A percentile compares a stretch with the other conserved stretches of the same genome.
Evolutionary conservation across 2,113 vertebrate genomes (phyloP).

Genomic region (Pseudorectes ferrugineus): DNA sequence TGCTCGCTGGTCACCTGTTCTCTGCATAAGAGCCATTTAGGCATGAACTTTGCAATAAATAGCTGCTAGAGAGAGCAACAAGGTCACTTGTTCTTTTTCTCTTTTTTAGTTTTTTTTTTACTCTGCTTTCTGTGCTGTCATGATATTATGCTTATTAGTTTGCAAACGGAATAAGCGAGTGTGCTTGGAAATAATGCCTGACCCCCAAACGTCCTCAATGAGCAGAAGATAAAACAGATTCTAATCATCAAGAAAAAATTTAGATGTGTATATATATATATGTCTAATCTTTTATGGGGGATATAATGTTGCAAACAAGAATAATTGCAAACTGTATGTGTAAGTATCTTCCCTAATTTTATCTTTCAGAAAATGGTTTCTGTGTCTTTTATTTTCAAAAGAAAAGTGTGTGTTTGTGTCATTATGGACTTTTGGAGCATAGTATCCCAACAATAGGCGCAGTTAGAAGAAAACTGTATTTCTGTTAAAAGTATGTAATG

Average conservation of each 20-base stretch:
- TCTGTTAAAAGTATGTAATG: slow-evolving; percentile 27
- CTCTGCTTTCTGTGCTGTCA: slow-evolving; percentile 9
- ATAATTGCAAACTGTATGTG: slow-evolving; percentile 71
- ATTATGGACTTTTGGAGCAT: slow-evolving; percentile 26
- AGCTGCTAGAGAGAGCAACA: slow-evolving; percentile 73
- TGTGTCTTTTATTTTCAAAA: slow-evolving; percentile 27
- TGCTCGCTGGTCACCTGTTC: slow-evolving; percentile 86
- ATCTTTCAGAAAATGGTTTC: neutral
- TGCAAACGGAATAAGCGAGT: slow-evolving; percentile 43
- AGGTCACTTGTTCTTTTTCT: slow-evolving; percentile 65
- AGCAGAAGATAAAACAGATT: slow-evolving; percentile 68
- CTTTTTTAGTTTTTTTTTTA: slow-evolving; percentile 5
- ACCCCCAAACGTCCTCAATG: slow-evolving; percentile 48
- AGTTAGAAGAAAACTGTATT: slow-evolving; percentile 29
- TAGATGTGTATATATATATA: neutral
- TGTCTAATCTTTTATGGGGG: slow-evolving; percentile 7
- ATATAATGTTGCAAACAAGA: slow-evolving; percentile 59
- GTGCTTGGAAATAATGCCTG: slow-evolving; percentile 52
- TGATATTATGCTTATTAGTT: slow-evolving; percentile 53
- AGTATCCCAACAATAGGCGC: neutral
- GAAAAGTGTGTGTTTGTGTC: neutral
- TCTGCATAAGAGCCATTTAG: slow-evolving; percentile 84
- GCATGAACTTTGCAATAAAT: slow-evolving; percentile 95
- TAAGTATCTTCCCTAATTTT: slow-evolving; percentile 74
- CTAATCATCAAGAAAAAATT: slow-evolving; percentile 22